Base-by-base conservation (phyloP, 2,888 invertebrate genomes). In the Eupithecia centaureata region DNA sequence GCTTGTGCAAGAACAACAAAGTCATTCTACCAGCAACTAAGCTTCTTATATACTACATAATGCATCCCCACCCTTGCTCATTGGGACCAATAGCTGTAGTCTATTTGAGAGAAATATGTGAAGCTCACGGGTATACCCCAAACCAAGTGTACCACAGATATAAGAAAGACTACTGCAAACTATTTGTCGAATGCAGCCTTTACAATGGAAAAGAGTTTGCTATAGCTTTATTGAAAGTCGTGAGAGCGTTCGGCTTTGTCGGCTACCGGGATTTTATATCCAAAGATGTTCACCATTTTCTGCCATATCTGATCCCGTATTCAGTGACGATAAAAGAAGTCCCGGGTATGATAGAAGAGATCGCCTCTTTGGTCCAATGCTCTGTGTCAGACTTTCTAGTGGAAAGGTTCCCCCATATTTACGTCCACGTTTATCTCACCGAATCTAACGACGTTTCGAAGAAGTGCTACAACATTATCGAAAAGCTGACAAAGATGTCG, bases 371-470 rank as follows among this genome's bases (percentile, higher is more conserved):
- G 30, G 94, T 94, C 12, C 94, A 94, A 76, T 92, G 94, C 69
- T 94, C 95, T 3, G 89, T 95, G 25, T 89, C 94, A 0, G 94
- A 95, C 47, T 94, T 96, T 75, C 87, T 97, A 15, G 91, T 94
- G 1, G 94, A 94, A 65, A 95, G 96, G 66, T 96, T 96, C 79
- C 94, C 96, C 61, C 94, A 95, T 60, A 95, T 96, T 61, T 97
- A 96, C 75, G 94, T 96, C 1, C 94, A 96, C 73, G 90, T 96
- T 2, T 95, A 95, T 80, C 88, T 97, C 64, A 95, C 95, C 42
- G 95, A 96, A 82, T 82, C 91, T 0, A 90, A 93, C 1, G 94
- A 94, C 27, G 88, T 94, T 13, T 94, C 94, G 12, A 94, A 94
- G 54, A 93, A 94, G 73, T 96, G 95, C 79, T 94, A 95, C 73